Evolutionary conservation across 1,140 invertebrate species (phyloP).

Genomic region (Solenopsis invicta): DNA sequence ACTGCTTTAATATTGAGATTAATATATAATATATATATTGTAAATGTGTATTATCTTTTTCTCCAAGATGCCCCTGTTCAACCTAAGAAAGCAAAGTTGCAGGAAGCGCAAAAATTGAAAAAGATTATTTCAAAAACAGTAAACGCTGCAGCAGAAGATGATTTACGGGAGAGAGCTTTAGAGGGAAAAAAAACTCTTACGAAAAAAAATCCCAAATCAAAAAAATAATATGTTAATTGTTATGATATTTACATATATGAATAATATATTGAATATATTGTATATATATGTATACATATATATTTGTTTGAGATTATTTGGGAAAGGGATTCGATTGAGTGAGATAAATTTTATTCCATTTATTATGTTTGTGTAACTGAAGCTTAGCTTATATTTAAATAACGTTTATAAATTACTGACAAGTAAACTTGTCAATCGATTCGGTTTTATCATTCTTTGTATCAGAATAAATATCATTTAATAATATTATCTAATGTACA

Average conservation of each 20-base stretch:
- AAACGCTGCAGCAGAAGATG: constrained; percentile 89
- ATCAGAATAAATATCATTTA: constrained; percentile 53
- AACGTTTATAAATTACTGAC: constrained; percentile 39
- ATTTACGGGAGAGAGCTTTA: constrained; percentile 88
- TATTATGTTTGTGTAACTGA: neutral
- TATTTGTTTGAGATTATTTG: neutral
- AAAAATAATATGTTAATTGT: constrained; percentile 42
- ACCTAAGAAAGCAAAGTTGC: constrained; percentile 88
- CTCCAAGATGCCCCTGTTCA: constrained; percentile 88
- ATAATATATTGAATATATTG: constrained; percentile 29
- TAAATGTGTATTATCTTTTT: constrained; percentile 70
- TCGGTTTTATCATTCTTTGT: neutral
- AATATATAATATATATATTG: neutral
- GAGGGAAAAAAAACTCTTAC: constrained; percentile 85
- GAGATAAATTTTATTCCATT: neutral
- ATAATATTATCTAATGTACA: constrained; percentile 53
- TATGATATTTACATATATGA: neutral
- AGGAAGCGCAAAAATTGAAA: constrained; percentile 89
- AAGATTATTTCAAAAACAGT: constrained; percentile 89
- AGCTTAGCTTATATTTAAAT: constrained; percentile 13
- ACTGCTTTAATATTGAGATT: constrained; percentile 5
- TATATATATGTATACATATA: neutral
- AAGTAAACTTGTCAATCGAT: neutral
- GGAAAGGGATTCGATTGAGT: neutral
- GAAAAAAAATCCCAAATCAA: constrained; percentile 76